Evolutionary conservation across 2,797 vertebrate genomes (phyloP).

Genomic region (Capromys pilorides): DNA sequence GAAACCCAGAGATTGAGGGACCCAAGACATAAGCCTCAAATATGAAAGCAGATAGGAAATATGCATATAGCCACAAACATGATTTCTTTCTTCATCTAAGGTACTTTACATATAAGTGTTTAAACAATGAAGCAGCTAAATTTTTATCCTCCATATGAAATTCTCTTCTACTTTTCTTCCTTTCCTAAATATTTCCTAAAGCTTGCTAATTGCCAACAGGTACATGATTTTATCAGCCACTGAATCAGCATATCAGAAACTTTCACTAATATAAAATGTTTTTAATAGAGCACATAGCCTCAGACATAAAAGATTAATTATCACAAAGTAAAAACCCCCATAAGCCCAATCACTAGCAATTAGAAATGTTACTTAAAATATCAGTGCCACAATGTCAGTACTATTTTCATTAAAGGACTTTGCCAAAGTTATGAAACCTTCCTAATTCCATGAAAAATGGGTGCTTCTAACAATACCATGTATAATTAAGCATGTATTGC

Average conservation of each 20-base stretch:
- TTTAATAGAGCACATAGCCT: slow-evolving; percentile 73
- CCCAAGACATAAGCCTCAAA: slow-evolving; percentile 1
- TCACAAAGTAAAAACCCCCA: slow-evolving; percentile 63
- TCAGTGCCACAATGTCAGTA: slow-evolving; percentile 56
- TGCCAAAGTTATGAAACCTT: slow-evolving; percentile 71
- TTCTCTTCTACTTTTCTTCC: slow-evolving; percentile 45
- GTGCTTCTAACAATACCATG: slow-evolving; percentile 68
- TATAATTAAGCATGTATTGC: slow-evolving; percentile 75
- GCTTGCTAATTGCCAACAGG: slow-evolving; percentile 34
- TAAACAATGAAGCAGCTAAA: background rate
- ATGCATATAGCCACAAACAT: slow-evolving; percentile 40
- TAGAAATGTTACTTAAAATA: slow-evolving; percentile 64
- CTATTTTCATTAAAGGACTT: slow-evolving; percentile 69
- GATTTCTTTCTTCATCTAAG: background rate
- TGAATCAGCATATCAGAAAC: slow-evolving; percentile 43
- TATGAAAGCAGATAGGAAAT: slow-evolving; percentile 42
- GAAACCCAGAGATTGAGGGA: background rate
- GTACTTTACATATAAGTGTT: slow-evolving; percentile 41
- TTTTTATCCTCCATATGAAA: background rate
- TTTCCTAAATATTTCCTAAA: slow-evolving; percentile 52
- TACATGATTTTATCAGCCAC: slow-evolving; percentile 21
- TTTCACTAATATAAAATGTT: slow-evolving; percentile 59
- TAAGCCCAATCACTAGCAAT: slow-evolving; percentile 49
- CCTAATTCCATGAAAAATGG: slow-evolving; percentile 74
- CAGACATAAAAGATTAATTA: slow-evolving; percentile 62